A percentile compares a stretch with the other conserved stretches of the same genome.
phyloP scores from a whole-genome alignment of 2,113 vertebrate genomes.

The Ceyx cyanopectus region DNA sequence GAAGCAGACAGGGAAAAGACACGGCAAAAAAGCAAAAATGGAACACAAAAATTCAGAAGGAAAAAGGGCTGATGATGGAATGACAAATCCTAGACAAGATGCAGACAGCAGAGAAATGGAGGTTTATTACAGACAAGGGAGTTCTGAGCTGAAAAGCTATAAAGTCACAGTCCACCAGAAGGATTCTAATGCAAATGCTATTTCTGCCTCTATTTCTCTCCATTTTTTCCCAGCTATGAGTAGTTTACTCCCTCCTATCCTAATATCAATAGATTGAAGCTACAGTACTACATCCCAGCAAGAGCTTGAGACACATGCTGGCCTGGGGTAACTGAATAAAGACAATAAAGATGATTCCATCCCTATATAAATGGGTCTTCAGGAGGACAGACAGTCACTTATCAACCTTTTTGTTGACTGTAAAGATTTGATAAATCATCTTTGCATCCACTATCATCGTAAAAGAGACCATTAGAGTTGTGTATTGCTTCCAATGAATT shows the following conservation, averaged over 20 bases:
- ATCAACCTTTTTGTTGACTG: neutral
- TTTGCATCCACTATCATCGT: neutral
- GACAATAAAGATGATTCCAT: slow-evolving; percentile 27
- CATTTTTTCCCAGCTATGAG: slow-evolving; percentile 39
- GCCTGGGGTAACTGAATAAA: neutral
- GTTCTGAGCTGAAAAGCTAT: neutral
- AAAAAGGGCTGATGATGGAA: neutral
- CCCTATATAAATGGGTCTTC: neutral
- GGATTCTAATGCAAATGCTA: neutral
- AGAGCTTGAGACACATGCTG: slow-evolving; percentile 53
- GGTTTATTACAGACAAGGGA: neutral
- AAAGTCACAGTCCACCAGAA: neutral
- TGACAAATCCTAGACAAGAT: neutral
- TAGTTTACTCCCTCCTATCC: slow-evolving; percentile 50
- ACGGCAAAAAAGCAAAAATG: neutral
- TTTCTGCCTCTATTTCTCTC: neutral
- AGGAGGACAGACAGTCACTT: neutral
- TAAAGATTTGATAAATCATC: neutral
- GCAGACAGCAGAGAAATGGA: neutral
- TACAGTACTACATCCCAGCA: neutral
- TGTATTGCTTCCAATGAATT: neutral
- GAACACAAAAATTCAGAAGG: neutral
- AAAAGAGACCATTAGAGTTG: neutral
- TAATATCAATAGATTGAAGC: slow-evolving; percentile 75
- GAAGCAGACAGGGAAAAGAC: neutral